Conservation (phyloP, 2,888 invertebrate genomes). For the Epistrophe grossulariae region DNA sequence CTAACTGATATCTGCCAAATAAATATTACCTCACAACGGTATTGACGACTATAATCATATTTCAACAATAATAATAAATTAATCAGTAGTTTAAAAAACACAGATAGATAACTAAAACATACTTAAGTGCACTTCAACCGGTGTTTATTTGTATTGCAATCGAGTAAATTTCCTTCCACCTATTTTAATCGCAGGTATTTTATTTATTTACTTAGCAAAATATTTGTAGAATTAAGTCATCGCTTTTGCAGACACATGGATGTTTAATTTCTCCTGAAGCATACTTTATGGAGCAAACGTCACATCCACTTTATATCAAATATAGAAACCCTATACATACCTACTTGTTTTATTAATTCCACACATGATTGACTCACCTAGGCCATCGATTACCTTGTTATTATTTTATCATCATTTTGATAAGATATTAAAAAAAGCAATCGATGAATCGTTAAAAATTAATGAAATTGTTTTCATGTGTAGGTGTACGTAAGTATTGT, state of each 20-base stretch:
- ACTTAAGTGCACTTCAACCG: constrained; percentile 3
- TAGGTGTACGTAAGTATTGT: too few species aligned
- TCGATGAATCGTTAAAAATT: not conserved
- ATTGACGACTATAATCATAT: not conserved
- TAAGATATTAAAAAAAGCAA: constrained; percentile 1
- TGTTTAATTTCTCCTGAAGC: not conserved
- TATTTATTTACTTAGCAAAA: constrained; percentile 10
- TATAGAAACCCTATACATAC: too few species aligned
- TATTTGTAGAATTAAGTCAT: not conserved
- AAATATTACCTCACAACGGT: not conserved
- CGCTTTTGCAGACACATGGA: not conserved
- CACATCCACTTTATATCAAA: constrained; percentile 3
- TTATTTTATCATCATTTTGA: not conserved
- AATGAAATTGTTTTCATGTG: constrained; percentile 1
- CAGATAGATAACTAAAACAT: constrained; percentile 13
- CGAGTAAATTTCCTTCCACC: constrained; percentile 46
- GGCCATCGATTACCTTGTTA: constrained; percentile 22
- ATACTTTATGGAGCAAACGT: constrained; percentile 7
- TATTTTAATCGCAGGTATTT: constrained; percentile 14
- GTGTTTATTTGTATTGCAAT: constrained; percentile 48
- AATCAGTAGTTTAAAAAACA: constrained; percentile 7
- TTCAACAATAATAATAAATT: constrained; percentile 11
- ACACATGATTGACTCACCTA: constrained; percentile 22
- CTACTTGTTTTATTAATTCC: not conserved
- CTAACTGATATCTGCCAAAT: not conserved